Evolutionary conservation across 2,888 invertebrate genomes (phyloP).

Genomic region (Autographa pulchrina): DNA sequence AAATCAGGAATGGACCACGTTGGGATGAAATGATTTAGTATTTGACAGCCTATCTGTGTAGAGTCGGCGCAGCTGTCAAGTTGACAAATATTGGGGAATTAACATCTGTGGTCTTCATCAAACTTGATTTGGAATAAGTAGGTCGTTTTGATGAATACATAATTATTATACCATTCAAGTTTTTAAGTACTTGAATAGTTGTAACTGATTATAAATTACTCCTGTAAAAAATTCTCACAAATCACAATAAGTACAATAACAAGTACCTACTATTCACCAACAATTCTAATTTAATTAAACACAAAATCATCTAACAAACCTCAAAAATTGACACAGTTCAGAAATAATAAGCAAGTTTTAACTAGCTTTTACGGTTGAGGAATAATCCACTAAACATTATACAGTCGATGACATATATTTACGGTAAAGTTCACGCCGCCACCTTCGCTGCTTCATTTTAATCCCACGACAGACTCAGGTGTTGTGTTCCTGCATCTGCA

Average conservation of each 20-base stretch:
- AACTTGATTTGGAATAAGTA: neutral
- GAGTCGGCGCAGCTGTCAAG: conserved; percentile 34
- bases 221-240: no score
- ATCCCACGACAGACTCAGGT: conserved; percentile 65
- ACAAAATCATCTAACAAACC: no score
- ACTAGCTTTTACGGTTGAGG: neutral
- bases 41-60: conserved; percentile 34
- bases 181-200: no score
- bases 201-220: no score
- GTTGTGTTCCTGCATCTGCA: conserved; percentile 65
- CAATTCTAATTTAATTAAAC: no score
- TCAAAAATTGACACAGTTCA: neutral
- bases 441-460: conserved; percentile 55
- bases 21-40: conserved; percentile 30
- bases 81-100: conserved; percentile 37
- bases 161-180: no score
- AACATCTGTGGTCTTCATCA: conserved; percentile 33
- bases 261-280: no score
- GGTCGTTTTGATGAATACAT: neutral
- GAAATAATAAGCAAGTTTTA: neutral
- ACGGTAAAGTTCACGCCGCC: conserved; percentile 47
- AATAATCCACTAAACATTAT: conserved; percentile 34
- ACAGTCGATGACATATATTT: conserved; percentile 43
- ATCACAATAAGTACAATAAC: no score
- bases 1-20: conserved; percentile 27